A percentile compares a stretch with the other conserved stretches of the same genome.
These are phyloP conservation scores for Idaea dimidiata DNA, from an alignment of 2,888 invertebrate species.

Conservation along the genomic window DNA sequence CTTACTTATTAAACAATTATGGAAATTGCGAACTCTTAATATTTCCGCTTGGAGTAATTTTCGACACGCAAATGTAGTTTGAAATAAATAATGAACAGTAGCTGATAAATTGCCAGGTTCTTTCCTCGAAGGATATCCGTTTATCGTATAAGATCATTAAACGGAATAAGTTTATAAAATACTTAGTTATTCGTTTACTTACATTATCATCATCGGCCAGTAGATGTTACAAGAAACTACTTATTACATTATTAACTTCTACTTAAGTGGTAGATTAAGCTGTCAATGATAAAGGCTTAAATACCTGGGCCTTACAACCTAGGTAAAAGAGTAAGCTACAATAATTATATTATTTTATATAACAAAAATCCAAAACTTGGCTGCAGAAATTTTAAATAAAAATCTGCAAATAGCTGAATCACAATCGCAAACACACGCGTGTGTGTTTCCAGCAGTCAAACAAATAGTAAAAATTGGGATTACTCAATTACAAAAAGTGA, in stretches of 20 bases:
- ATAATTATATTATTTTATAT: too few relatives aligned
- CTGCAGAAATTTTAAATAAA: too few relatives aligned
- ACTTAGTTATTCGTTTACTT: background rate
- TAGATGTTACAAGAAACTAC: background rate
- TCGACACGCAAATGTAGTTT: slow-evolving; percentile 65
- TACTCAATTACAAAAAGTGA: too few relatives aligned
- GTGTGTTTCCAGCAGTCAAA: too few relatives aligned
- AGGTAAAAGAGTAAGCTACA: too few relatives aligned
- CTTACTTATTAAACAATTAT: slow-evolving; percentile 33
- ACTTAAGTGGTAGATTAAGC: background rate
- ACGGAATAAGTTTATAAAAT: slow-evolving; percentile 44
- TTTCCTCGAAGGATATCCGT: slow-evolving; percentile 74
- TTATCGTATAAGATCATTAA: slow-evolving; percentile 65
- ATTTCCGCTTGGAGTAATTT: slow-evolving; percentile 58
- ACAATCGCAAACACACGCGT: too few relatives aligned
- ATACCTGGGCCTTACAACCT: background rate
- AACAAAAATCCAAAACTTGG: too few relatives aligned
- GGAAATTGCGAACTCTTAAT: slow-evolving; percentile 43
- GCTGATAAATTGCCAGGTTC: slow-evolving; percentile 49
- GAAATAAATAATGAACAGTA: slow-evolving; percentile 60
- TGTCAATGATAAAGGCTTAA: background rate
- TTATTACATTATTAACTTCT: background rate
- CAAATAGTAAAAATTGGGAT: too few relatives aligned
- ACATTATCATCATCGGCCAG: background rate
- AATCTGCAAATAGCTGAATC: too few relatives aligned